A percentile compares a stretch with the other conserved stretches of the same genome.
Evolutionary conservation across 2,797 vertebrate genomes (phyloP).

Genomic region (Notoglanidium macrostoma): DNA sequence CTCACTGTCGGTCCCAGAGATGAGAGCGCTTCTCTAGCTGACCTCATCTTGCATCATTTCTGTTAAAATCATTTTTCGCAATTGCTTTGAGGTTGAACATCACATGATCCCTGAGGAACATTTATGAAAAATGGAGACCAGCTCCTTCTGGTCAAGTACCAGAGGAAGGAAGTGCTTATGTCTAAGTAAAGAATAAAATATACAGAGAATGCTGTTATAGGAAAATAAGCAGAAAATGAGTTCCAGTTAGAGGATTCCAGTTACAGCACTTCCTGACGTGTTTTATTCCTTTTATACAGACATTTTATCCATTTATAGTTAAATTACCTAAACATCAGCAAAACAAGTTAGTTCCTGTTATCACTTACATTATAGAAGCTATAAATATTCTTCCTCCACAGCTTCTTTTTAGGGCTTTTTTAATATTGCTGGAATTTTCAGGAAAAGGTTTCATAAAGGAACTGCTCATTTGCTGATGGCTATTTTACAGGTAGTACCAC

Average conservation of each 20-base stretch:
- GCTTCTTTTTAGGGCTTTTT: neutral
- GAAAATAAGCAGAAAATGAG: neutral
- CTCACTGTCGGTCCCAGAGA: conserved; percentile 15
- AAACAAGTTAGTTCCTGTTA: neutral
- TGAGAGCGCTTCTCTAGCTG: neutral
- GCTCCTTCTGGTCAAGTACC: neutral
- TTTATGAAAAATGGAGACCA: neutral
- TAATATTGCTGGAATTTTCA: conserved; percentile 6
- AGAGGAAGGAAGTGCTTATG: neutral
- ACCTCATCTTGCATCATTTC: conserved; percentile 18
- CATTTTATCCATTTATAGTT: neutral
- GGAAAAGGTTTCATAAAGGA: conserved; percentile 8
- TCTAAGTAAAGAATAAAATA: neutral
- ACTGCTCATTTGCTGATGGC: neutral
- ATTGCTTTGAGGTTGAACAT: neutral
- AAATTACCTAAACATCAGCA: neutral
- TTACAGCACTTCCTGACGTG: neutral
- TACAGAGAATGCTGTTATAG: neutral
- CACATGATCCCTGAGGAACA: too few relatives aligned
- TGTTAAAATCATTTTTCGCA: neutral
- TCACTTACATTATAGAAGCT: neutral
- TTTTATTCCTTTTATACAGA: neutral
- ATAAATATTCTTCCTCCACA: neutral
- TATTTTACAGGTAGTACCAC: conserved; percentile 8
- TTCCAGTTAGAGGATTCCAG: neutral